phyloP scores from a whole-genome alignment of 2,797 vertebrate genomes.

The Sebastes minor region DNA sequence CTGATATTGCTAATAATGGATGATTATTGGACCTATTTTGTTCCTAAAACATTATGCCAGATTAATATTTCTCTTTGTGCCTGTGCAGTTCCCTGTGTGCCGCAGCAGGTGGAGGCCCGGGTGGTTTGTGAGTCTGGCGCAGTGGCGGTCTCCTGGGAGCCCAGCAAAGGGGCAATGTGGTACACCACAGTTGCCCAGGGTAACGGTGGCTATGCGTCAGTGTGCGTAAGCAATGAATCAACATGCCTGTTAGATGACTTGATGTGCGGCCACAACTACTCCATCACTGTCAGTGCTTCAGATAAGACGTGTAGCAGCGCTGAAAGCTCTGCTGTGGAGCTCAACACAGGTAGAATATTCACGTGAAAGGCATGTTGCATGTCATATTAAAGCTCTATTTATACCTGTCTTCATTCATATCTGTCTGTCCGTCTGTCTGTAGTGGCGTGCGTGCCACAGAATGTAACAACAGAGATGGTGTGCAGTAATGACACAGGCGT shows the following conservation, averaged over 20 bases:
- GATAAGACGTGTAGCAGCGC: conserved; percentile 67
- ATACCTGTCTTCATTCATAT: background rate
- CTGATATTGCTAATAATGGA: background rate
- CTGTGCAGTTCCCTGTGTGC: conserved; percentile 77
- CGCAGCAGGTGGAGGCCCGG: conserved; percentile 54
- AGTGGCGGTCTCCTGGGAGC: conserved; percentile 76
- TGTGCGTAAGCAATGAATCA: conserved; percentile 63
- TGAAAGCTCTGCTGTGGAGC: conserved; percentile 46
- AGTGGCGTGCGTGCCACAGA: conserved; percentile 78
- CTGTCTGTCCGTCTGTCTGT: background rate
- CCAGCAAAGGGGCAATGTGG: conserved; percentile 68
- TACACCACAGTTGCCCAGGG: conserved; percentile 73
- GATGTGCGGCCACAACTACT: conserved; percentile 77
- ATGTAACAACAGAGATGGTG: conserved; percentile 55
- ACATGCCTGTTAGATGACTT: conserved; percentile 67
- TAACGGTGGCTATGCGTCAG: conserved; percentile 59
- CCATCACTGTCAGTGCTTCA: conserved; percentile 69
- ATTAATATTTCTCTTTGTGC: background rate
- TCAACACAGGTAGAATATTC: conserved; percentile 72
- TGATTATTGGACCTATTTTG: background rate
- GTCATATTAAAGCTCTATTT: background rate
- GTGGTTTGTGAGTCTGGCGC: conserved; percentile 69
- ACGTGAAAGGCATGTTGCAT: background rate
- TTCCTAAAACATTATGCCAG: background rate
- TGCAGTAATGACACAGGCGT: conserved; percentile 72